Evolutionary conservation across 2,113 vertebrate species (phyloP).

Genomic region (Porphyrio hochstetteri): DNA sequence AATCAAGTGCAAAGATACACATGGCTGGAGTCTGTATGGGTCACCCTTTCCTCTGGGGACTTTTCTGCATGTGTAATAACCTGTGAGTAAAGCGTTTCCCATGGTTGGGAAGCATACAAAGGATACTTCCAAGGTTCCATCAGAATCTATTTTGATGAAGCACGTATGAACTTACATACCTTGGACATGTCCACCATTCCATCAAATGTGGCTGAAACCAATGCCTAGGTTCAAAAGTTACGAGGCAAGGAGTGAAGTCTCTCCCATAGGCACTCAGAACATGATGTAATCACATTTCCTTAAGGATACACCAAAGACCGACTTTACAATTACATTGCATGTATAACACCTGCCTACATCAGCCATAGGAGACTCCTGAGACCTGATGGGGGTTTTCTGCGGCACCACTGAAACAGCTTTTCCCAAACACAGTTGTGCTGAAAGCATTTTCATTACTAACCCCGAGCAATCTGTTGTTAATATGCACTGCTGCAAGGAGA

Average conservation of each 20-base stretch:
- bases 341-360: neutral
- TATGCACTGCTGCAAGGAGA: neutral
- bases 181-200: neutral
- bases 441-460: neutral
- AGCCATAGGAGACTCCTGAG: neutral
- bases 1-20: neutral
- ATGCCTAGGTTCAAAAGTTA: neutral
- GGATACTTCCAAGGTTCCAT: neutral
- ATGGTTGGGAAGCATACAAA: rapidly evolving
- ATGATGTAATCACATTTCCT: neutral
- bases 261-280: neutral
- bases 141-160: neutral
- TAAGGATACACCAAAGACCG: neutral
- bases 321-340: rapidly evolving
- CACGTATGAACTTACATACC: neutral
- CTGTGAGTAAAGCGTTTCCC: neutral
- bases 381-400: neutral
- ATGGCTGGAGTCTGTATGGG: neutral
- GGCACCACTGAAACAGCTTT: neutral
- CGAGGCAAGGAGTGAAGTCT: neutral
- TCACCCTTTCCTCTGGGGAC: neutral
- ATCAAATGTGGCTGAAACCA: neutral
- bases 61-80: neutral
- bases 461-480: neutral
- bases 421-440: neutral